Evolutionary conservation across 2,888 invertebrate species (phyloP), one percentile per base, ranked within the genome.

Genomic region (Stenodera caucasica): DNA sequence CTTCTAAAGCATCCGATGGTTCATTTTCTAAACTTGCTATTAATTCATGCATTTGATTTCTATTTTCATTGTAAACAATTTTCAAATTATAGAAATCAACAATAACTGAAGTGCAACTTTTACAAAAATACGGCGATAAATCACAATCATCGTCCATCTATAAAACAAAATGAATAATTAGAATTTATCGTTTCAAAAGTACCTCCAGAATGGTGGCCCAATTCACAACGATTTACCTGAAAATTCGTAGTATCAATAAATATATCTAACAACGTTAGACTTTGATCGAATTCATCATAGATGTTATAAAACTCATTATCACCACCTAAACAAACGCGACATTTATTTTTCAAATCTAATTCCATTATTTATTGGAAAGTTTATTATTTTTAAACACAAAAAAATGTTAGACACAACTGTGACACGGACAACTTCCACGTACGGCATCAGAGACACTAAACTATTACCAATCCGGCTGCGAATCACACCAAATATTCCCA

Each of bases 31-130:
- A 18, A 21, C 55, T 30, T 3, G 59, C 12, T 23, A 56, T 55
- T 6, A 63, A 49, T 33, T 55, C 32, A 49, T 35, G 53, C 33
- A 52, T 14, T 49, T 65, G 65, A 53, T 58, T 65, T 54, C 61
- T 57, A 49, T 67, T 66, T 54, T 66, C 59, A 23, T 67, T 35
- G 55, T 63, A 66, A 59, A 69, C 57, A 15, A 59, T 57, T 57
- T 67, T 65, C 40, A 70, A 69, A 58, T 63, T 65, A 49, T 60
- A 60, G 51, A 68, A 68, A 40, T 69, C 63, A 12, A 66, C 60
- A 30, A 69, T 50, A 49, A 66, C 60, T 18, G 59, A 53, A 33
- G 67, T 66, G 58, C 71, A 71, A 55, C 29, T 64, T 52, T 63
- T 45, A 56, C 68, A 68, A 6, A 68, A 33, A 49, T 57, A 59